A percentile compares a stretch with the other conserved stretches of the same genome.
These are phyloP conservation scores for Syrmaticus mikado DNA, from an alignment of 2,113 vertebrate genomes.

Conservation along the genomic window DNA sequence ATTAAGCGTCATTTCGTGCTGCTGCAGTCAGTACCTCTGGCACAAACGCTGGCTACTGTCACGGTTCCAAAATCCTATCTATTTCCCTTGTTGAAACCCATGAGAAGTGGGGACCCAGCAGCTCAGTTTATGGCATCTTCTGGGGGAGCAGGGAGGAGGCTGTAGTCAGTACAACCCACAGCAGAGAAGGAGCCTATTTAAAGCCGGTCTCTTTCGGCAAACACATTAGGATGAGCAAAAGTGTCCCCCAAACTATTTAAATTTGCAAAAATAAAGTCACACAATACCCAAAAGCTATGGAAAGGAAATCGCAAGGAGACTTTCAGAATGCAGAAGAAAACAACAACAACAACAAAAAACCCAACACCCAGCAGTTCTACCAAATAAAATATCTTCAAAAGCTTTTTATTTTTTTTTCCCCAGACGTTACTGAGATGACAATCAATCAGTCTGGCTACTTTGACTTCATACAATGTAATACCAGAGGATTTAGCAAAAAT, in stretches of 20 bases:
- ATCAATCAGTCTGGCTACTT: constrained; percentile 38
- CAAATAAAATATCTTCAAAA: constrained; percentile 32
- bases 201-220: not conserved
- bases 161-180: not conserved
- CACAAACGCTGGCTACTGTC: not conserved
- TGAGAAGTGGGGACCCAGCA: not conserved
- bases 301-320: not conserved
- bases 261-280: not conserved
- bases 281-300: not conserved
- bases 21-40: rapidly evolving
- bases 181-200: not conserved
- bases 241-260: not conserved
- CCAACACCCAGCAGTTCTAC: not conserved
- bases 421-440: not conserved
- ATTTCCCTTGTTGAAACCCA: not conserved
- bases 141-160: not conserved
- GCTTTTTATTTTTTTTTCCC: not conserved
- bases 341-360: not conserved
- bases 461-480: not conserved
- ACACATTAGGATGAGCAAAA: not conserved
- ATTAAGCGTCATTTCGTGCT: not conserved
- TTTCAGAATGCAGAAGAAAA: not conserved
- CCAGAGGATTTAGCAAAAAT: not conserved
- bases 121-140: not conserved
- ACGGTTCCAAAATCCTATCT: not conserved